Evolutionary conservation across 1,140 invertebrate species (phyloP), one percentile per base, ranked within the genome.

Genomic region (Cherax destructor): DNA sequence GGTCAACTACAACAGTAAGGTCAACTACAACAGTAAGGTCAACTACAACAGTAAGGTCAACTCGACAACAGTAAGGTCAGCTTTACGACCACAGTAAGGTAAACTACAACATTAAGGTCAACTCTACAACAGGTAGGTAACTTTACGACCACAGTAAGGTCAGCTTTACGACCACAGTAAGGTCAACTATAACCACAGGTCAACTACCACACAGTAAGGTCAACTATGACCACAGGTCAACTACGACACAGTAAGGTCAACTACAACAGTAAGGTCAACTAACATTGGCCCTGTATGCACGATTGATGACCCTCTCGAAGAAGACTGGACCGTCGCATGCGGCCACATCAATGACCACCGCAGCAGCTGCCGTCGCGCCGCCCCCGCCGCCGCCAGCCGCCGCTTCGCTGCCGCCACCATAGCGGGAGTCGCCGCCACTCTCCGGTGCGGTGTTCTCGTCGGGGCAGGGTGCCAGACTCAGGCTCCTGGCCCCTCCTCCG

Each of bases 291-390:
- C 83, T 85, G 93, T 97, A 97, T 92, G 97, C 97, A 76, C 96
- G 96, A 93, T 97, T 97, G 9, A 97, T 94, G 5, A 97, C 96
- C 4, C 97, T 95, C 90, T 97, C 97, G 94, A 98, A 98, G 59
- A 96, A 95, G 0, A 98, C 97, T 0, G 97, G 97, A 0, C 97
- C 97, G 94, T 98, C 97, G 94, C 97, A 98, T 78, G 97, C 97
- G 9, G 97, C 97, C 4, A 98, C 95, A 94, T 98, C 97, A 11
- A 93, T 78, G 7, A 89, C 83, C 49, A 92, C 91, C n/a, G 81
- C 50, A 13, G 88, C 83, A 47, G 90, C 91, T n/a, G 81, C 50
- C 13, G 88, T 81, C 78, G 86, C 21, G 21, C 47, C 80, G 5
- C 50, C 30, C 21, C 30, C 7, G 11, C 81, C 83, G 11, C 65